Conservation (phyloP, 2,888 invertebrate genomes). For the Scotopteryx bipunctaria region DNA sequence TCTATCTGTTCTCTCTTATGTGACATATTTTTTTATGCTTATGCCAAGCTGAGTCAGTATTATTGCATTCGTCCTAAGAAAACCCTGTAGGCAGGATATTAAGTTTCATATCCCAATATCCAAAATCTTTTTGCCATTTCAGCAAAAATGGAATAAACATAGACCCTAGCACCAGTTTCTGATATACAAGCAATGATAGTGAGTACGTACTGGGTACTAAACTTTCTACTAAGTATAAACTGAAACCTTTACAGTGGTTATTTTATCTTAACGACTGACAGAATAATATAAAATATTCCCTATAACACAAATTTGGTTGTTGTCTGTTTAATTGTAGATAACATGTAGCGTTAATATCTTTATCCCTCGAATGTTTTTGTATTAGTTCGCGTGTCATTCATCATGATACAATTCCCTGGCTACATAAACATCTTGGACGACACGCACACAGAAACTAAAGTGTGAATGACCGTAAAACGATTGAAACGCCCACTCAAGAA, state of each 20-base stretch:
- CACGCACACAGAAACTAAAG: not conserved
- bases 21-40: not conserved
- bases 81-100: not conserved
- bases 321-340: not conserved
- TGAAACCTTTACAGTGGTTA: not conserved
- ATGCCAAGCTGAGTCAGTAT: not conserved
- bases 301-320: not conserved
- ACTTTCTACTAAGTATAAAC: not conserved
- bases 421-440: not conserved
- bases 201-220: no score
- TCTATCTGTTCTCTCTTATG: not conserved
- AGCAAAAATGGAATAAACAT: conserved; percentile 1
- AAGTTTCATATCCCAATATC: conserved; percentile 1
- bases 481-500: conserved; percentile 21
- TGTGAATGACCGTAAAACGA: conserved; percentile 23
- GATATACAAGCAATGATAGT: no score
- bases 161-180: no score
- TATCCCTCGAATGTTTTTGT: no score
- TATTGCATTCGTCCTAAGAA: not conserved
- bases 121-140: conserved; percentile 2
- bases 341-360: not conserved
- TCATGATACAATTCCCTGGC: not conserved
- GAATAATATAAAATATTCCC: no score
- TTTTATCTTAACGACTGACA: no score
- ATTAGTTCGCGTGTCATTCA: no score